Conservation (phyloP, 2,888 invertebrate genomes). For the Trichogramma dendrolimi region DNA sequence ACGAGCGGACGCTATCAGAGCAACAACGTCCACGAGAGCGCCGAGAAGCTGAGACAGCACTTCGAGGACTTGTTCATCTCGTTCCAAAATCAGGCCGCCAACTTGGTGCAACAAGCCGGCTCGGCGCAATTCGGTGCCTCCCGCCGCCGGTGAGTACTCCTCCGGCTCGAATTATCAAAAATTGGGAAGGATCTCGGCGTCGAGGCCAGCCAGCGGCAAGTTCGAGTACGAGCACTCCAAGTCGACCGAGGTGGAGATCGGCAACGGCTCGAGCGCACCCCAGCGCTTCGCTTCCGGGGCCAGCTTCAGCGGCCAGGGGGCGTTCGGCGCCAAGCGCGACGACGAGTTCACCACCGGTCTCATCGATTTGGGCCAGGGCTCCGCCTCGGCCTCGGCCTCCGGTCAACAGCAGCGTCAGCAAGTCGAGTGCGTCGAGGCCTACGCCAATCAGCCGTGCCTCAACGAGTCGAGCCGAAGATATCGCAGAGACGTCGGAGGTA, state of each 20-base stretch:
- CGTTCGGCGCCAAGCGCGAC: neutral
- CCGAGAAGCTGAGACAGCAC: conserved; percentile 11
- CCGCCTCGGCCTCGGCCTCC: neutral
- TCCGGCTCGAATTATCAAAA: conserved; percentile 18
- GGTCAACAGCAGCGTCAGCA: conserved; percentile 9
- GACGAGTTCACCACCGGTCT: neutral
- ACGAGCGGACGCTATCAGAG: conserved; percentile 19
- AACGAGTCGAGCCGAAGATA: conserved; percentile 7
- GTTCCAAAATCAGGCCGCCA: conserved; percentile 17
- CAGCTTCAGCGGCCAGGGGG: conserved; percentile 1
- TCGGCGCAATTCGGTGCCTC: neutral
- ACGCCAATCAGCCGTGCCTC: conserved; percentile 22
- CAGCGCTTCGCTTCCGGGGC: conserved; percentile 5
- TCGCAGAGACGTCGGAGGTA: conserved; percentile 21
- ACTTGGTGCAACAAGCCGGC: neutral
- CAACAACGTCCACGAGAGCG: conserved; percentile 3
- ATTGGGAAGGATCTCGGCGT: neutral
- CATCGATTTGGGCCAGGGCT: conserved; percentile 5
- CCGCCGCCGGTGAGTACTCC: conserved; percentile 10
- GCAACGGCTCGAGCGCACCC: conserved; percentile 5
- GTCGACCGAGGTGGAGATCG: conserved; percentile 18
- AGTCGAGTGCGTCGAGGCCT: conserved; percentile 18
- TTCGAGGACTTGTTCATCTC: conserved; percentile 13
- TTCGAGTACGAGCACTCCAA: conserved; percentile 19
- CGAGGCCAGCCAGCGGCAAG: conserved; percentile 17